phyloP scores from a whole-genome alignment of 2,113 vertebrate genomes.

The Peromyscus polionotus region DNA sequence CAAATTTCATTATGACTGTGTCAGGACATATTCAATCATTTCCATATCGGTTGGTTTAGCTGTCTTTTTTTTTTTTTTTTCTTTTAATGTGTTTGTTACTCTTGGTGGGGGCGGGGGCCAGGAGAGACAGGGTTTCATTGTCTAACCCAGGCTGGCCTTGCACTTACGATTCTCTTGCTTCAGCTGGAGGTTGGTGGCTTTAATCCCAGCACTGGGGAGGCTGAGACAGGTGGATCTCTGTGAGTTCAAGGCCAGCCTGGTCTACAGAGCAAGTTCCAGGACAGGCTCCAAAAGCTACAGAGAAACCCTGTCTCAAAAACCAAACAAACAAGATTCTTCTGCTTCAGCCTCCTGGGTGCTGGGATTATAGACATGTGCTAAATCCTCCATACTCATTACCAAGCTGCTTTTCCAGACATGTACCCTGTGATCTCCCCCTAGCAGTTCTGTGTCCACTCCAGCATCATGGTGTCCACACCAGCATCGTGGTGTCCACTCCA shows the following conservation, averaged over 20 bases:
- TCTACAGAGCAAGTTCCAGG: too few relatives aligned
- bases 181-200: too few relatives aligned
- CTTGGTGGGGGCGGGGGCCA: too few relatives aligned
- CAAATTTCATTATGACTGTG: neutral
- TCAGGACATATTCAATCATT: neutral
- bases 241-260: too few relatives aligned
- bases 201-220: too few relatives aligned
- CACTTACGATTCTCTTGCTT: neutral
- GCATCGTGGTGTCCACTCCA: neutral
- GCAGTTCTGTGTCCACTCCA: neutral
- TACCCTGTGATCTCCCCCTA: neutral
- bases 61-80: neutral
- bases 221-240: too few relatives aligned
- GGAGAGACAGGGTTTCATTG: neutral
- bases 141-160: neutral
- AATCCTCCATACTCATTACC: neutral
- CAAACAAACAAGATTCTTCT: neutral
- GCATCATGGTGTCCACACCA: neutral
- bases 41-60: conserved; percentile 9
- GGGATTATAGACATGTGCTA: neutral
- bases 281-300: too few relatives aligned
- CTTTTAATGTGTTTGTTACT: neutral
- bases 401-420: neutral
- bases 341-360: neutral
- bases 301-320: too few relatives aligned